These are phyloP conservation scores for Amblyteles armatorius DNA, from an alignment of 2,888 invertebrate species.

Conservation along the genomic window DNA sequence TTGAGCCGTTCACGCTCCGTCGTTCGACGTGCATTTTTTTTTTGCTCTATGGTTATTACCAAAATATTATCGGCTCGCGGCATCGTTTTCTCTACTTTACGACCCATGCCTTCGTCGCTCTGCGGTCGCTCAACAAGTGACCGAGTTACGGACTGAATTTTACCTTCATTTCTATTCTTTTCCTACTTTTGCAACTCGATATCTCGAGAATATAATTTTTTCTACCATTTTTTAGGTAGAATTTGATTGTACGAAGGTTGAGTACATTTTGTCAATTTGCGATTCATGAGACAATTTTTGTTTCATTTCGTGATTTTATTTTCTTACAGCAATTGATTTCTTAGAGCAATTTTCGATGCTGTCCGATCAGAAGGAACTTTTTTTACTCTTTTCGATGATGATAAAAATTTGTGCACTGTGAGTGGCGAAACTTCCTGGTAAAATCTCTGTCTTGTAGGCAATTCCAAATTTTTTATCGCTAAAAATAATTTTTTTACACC, in stretches of 20 bases:
- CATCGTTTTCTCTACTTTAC: not conserved
- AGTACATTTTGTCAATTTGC: not conserved
- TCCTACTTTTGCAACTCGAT: no score
- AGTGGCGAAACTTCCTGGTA: no score
- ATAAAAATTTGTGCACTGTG: no score
- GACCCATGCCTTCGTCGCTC: not conserved
- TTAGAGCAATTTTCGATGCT: not conserved
- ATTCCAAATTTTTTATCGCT: no score
- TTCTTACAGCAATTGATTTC: not conserved
- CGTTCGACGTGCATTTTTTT: not conserved
- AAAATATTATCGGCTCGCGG: not conserved
- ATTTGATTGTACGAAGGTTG: not conserved
- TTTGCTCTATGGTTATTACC: not conserved
- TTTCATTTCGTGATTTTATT: not conserved
- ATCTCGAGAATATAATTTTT: not conserved
- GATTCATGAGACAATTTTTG: not conserved
- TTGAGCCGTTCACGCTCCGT: not conserved
- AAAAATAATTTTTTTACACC: no score
- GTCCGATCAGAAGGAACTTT: not conserved
- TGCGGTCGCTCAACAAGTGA: not conserved
- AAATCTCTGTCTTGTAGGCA: no score
- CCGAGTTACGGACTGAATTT: not conserved
- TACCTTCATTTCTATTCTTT: not conserved
- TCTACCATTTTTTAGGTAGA: not conserved
- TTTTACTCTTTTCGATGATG: not conserved